These are phyloP conservation scores for Tyto alba DNA, from an alignment of 2,113 vertebrate species.

Conservation along the genomic window DNA sequence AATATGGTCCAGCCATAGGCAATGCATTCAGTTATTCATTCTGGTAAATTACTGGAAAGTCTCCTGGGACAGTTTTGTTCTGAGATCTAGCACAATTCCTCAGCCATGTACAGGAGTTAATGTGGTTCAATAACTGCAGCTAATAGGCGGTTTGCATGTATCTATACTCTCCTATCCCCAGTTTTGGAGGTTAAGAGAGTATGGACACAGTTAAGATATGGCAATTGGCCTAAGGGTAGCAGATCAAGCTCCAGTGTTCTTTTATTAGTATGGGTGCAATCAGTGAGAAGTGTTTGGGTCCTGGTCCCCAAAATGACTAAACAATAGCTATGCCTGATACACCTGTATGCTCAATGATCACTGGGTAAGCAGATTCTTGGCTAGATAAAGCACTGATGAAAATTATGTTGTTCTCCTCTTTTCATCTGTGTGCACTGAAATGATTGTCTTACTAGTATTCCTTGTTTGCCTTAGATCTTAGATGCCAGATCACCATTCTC, in stretches of 20 bases:
- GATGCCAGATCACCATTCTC: neutral
- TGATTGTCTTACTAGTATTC: neutral
- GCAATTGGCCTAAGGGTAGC: neutral
- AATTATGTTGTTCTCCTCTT: neutral
- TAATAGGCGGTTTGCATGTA: neutral
- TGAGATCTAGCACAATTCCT: neutral
- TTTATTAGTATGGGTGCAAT: neutral
- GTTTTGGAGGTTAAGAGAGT: neutral
- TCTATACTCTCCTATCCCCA: accelerated
- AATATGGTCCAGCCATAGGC: neutral
- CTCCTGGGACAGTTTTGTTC: neutral
- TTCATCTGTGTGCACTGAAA: neutral
- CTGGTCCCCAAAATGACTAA: neutral
- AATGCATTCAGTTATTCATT: neutral
- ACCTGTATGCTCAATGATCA: neutral
- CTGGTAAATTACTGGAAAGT: neutral
- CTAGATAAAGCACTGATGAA: neutral
- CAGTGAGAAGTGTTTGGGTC: neutral
- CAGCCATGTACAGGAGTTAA: neutral
- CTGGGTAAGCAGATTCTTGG: neutral
- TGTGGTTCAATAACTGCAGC: neutral
- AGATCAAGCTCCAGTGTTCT: neutral
- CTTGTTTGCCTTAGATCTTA: neutral
- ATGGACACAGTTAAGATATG: neutral
- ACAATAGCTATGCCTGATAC: neutral